These are phyloP conservation scores for Arctopsyche grandis DNA, from an alignment of 1,140 invertebrate species.

Conservation along the genomic window DNA sequence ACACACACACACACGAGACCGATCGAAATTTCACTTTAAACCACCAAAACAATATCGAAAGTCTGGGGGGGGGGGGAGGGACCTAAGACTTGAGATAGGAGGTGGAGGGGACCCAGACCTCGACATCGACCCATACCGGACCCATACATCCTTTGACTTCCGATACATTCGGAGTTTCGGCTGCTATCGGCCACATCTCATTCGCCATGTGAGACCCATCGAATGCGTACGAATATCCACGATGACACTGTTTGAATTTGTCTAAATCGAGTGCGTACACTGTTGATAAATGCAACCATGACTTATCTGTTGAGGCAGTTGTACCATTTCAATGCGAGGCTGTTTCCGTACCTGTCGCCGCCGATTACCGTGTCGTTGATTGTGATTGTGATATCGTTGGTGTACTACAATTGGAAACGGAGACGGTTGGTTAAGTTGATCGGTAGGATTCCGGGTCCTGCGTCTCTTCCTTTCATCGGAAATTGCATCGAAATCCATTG, in stretches of 20 bases:
- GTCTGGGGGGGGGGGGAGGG: conserved; percentile 5
- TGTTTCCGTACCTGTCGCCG: conserved; percentile 44
- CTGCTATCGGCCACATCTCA: background rate
- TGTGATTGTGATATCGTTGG: conserved; percentile 45
- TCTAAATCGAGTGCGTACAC: background rate
- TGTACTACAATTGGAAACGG: conserved; percentile 60
- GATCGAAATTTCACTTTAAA: conserved; percentile 41
- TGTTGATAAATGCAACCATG: background rate
- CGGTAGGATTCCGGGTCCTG: conserved; percentile 68
- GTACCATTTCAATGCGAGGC: background rate
- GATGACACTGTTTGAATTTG: background rate
- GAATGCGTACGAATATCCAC: background rate
- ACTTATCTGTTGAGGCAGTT: conserved; percentile 13
- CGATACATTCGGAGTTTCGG: background rate
- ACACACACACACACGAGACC: background rate
- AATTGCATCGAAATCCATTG: conserved; percentile 51
- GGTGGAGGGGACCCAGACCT: background rate
- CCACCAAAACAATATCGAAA: conserved; percentile 31
- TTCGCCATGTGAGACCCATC: background rate
- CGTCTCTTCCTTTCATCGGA: conserved; percentile 67
- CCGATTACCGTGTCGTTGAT: conserved; percentile 43
- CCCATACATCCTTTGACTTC: conserved; percentile 37
- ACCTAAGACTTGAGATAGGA: background rate
- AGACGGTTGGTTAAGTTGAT: conserved; percentile 61
- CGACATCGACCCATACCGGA: background rate